Evolutionary conservation across 2,888 invertebrate genomes (phyloP).

Genomic region (Theretra japonica): DNA sequence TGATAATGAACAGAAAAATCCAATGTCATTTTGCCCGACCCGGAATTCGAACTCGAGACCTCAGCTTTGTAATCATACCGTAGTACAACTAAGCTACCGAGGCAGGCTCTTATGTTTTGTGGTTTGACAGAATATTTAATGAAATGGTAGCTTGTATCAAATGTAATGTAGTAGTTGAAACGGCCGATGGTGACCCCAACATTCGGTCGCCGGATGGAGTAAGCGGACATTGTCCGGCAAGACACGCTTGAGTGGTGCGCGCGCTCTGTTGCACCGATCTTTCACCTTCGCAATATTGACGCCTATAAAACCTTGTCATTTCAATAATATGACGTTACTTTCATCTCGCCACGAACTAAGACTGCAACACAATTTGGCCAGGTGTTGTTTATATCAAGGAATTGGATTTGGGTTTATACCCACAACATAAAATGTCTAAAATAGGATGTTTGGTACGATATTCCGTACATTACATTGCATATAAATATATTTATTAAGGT

Average conservation of each 20-base stretch:
- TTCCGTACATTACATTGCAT: constrained; percentile 32
- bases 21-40: too few relatives aligned
- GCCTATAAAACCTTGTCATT: constrained; percentile 84
- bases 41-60: too few relatives aligned
- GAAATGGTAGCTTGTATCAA: neutral
- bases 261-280: constrained; percentile 80
- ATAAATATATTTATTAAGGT: constrained; percentile 24
- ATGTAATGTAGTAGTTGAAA: constrained; percentile 33
- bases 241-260: constrained; percentile 79
- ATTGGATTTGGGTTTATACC: constrained; percentile 73
- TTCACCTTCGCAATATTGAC: constrained; percentile 84
- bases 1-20: too few relatives aligned
- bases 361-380: constrained; percentile 68
- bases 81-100: too few relatives aligned
- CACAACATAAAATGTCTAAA: constrained; percentile 69
- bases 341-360: constrained; percentile 78
- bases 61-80: too few relatives aligned
- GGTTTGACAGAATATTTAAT: neutral
- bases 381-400: constrained; percentile 56
- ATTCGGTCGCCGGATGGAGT: constrained; percentile 68
- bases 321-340: constrained; percentile 81
- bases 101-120: too few relatives aligned
- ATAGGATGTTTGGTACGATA: constrained; percentile 73
- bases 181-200: constrained; percentile 58
- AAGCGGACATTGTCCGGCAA: constrained; percentile 80